Evolutionary conservation across 2,113 vertebrate genomes (phyloP).

Genomic region (Lasiurus borealis): DNA sequence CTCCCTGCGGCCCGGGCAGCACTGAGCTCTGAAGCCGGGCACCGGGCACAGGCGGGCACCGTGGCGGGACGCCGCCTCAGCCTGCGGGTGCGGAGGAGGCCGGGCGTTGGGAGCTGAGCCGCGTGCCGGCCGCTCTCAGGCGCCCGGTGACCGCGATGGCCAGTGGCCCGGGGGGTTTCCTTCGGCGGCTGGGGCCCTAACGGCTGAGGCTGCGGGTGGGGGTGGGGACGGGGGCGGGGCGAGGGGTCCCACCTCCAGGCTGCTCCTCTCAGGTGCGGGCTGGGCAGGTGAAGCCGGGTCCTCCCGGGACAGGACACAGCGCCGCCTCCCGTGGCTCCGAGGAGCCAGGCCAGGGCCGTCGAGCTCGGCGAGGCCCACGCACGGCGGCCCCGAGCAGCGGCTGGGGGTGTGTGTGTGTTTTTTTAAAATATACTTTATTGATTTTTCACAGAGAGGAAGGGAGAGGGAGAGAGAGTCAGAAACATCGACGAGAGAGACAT

Average conservation of each 20-base stretch:
- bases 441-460: too few species aligned
- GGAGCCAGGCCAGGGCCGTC: accelerated
- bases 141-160: accelerated
- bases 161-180: accelerated
- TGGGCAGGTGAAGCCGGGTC: accelerated
- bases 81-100: accelerated
- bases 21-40: background rate
- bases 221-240: too few species aligned
- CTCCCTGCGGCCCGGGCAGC: background rate
- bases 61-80: background rate
- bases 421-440: too few species aligned
- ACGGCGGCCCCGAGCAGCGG: accelerated
- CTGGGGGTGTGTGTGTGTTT: too few species aligned
- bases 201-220: background rate
- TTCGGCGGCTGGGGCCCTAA: background rate
- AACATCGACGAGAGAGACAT: too few species aligned
- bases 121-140: background rate
- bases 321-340: accelerated
- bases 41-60: accelerated
- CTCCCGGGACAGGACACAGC: background rate
- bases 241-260: too few species aligned
- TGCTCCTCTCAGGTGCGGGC: too few species aligned
- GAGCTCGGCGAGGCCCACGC: accelerated
- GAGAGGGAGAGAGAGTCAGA: too few species aligned
- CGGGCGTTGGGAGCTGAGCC: background rate